Evolutionary conservation across 1,140 invertebrate species (phyloP), one percentile per base, ranked within the genome.

Genomic region (Bilobella aurantiaca): DNA sequence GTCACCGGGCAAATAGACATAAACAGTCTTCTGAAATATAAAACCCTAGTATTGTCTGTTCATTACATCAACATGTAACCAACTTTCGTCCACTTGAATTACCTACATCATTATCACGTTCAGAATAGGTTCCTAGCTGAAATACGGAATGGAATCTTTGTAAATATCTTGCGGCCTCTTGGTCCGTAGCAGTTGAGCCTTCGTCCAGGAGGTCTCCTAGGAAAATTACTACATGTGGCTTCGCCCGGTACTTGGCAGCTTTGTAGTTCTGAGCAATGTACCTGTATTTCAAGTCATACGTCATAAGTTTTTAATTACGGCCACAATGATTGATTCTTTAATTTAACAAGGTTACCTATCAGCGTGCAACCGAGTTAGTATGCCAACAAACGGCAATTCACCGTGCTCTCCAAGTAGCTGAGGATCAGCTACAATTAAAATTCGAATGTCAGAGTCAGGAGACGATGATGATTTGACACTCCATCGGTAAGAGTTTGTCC

Each of bases 141-240:
- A 73, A 91, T 76, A 91, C 89, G 71, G 81, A 78, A 57, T 81
- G 78, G 66, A 92, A 82, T 74, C 89, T 82, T 65, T 81, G 77
- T 32, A 85, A 82, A 79, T 91, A 91, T 63, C 77, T 76, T 72
- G 82, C 77, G 77, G 86, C 94, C 73, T 89, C 82, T 66, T 82
- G 76, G 64, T 81, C 75, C 56, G 79, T 81, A 0, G 91, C 84
- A 64, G 87, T 84, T 64, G 88, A 89, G 0, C 93, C 93, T 80
- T 96, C 93, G 76, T 96, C 92, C 79, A 95, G 87, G 56, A 95
- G 79, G 79, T 97, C 93, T 2, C 94, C 93, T 28, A 96, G 78
- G 78, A 93, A 96, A 57, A 90, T 81, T 61, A 96, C 81, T n/a
- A 91, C 81, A 79, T 95, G 83, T 31, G 93, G 93, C 68, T 88